Evolutionary conservation across 1,140 invertebrate species (phyloP).

Genomic region (Drosophila punjabiensis): DNA sequence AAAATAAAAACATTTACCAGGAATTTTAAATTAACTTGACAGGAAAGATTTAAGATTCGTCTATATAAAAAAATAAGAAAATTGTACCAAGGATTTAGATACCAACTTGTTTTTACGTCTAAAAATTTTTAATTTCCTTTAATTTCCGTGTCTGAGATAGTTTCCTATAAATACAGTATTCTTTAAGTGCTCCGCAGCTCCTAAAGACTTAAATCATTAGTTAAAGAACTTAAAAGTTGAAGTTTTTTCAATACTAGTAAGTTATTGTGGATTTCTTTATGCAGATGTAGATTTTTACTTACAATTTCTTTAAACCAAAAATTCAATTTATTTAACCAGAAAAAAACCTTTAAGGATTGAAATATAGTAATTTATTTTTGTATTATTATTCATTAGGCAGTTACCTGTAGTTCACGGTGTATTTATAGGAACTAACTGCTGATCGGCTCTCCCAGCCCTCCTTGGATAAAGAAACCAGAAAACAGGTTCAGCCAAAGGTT

Average conservation of each 20-base stretch:
- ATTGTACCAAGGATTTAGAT: no score
- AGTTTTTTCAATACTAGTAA: no score
- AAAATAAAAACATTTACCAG: not conserved
- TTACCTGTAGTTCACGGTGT: not conserved
- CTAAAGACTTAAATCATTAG: no score
- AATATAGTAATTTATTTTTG: not conserved
- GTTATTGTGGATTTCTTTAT: no score
- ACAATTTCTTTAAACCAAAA: not conserved
- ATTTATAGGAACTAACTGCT: constrained; percentile 41
- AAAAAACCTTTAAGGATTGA: no score
- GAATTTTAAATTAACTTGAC: not conserved
- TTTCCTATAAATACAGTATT: not conserved
- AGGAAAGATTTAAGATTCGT: not conserved
- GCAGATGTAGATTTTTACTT: not conserved
- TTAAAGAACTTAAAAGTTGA: no score
- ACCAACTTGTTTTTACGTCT: no score
- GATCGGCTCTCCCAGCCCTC: constrained; percentile 28
- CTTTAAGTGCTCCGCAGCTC: not conserved
- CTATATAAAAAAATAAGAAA: no score
- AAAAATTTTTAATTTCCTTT: no score
- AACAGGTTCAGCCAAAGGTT: constrained; percentile 63
- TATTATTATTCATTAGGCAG: not conserved
- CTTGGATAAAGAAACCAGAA: constrained; percentile 8
- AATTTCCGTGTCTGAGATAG: no score
- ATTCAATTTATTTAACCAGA: no score